A percentile compares a stretch with the other conserved stretches of the same genome.
phyloP scores from a whole-genome alignment of 2,113 vertebrate species.

The Chaenocephalus aceratus region DNA sequence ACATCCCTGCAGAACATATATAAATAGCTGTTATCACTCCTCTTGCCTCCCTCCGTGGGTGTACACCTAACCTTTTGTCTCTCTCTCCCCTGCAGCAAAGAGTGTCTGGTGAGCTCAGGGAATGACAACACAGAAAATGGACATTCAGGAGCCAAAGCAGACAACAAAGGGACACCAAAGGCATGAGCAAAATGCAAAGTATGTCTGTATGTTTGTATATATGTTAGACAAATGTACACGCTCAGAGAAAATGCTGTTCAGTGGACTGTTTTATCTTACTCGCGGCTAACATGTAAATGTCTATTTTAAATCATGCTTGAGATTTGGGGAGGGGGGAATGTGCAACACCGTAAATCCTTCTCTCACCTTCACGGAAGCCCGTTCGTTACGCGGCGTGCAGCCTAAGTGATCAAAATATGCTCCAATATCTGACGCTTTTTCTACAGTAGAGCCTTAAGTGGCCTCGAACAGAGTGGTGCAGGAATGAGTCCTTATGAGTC shows the following conservation, averaged over 20 bases:
- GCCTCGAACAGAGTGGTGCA: no score
- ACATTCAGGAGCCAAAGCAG: slow-evolving; percentile 91
- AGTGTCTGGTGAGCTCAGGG: slow-evolving; percentile 95
- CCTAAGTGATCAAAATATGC: slow-evolving; percentile 18
- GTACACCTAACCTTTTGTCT: slow-evolving; percentile 15
- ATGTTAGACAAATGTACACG: slow-evolving; percentile 71
- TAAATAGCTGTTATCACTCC: not conserved
- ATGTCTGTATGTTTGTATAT: slow-evolving; percentile 73
- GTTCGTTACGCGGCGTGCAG: slow-evolving; percentile 28
- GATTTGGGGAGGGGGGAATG: slow-evolving; percentile 64
- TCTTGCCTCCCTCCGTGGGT: not conserved
- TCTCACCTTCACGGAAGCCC: slow-evolving; percentile 54
- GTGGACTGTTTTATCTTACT: slow-evolving; percentile 80
- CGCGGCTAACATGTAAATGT: slow-evolving; percentile 72
- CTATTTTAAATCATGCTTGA: slow-evolving; percentile 84
- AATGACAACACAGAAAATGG: slow-evolving; percentile 98
- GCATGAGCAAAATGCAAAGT: slow-evolving; percentile 84
- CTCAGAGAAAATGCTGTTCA: slow-evolving; percentile 65
- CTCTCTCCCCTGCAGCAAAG: slow-evolving; percentile 85
- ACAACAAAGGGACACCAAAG: slow-evolving; percentile 92
- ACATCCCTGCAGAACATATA: not conserved
- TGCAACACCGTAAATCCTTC: slow-evolving; percentile 72
- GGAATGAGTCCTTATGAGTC: no score
- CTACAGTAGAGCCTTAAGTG: slow-evolving; percentile 1
- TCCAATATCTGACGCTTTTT: not conserved